These are phyloP conservation scores for Chloroclystis v-ata DNA, from an alignment of 2,888 invertebrate genomes.

Conservation along the genomic window DNA sequence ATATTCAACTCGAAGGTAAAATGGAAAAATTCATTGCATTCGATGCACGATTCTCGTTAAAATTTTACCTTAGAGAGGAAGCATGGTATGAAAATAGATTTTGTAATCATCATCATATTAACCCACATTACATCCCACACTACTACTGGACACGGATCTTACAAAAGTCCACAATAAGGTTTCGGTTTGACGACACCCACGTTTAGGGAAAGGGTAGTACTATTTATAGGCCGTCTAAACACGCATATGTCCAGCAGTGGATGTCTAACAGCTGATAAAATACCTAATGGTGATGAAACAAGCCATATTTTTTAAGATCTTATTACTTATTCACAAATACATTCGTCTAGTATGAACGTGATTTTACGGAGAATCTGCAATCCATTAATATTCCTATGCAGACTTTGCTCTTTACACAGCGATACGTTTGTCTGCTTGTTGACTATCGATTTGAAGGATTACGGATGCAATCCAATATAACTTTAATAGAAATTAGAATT, in stretches of 20 bases:
- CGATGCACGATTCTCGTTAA: constrained; percentile 15
- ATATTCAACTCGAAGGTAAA: not conserved
- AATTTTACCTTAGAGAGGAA: not conserved
- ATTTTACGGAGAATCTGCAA: constrained; percentile 4
- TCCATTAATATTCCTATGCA: not conserved
- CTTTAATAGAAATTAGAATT: constrained; percentile 8
- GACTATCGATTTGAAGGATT: constrained; percentile 10
- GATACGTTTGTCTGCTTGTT: constrained; percentile 13
- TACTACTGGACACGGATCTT: too few relatives aligned
- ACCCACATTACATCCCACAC: too few relatives aligned
- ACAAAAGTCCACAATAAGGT: too few relatives aligned
- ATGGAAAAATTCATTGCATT: constrained; percentile 8
- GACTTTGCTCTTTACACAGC: constrained; percentile 10
- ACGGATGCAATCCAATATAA: constrained; percentile 1
- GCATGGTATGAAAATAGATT: not conserved
- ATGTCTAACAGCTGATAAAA: too few relatives aligned
- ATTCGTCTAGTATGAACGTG: not conserved
- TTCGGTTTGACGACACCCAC: too few relatives aligned
- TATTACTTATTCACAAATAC: too few relatives aligned
- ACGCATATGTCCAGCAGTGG: too few relatives aligned
- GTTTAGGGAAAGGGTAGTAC: too few relatives aligned
- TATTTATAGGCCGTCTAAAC: too few relatives aligned
- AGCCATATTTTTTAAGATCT: too few relatives aligned
- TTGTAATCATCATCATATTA: not conserved
- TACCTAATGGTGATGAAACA: too few relatives aligned